Base-by-base conservation (phyloP, 1,140 invertebrate genomes). In the Dinoponera quadriceps region DNA sequence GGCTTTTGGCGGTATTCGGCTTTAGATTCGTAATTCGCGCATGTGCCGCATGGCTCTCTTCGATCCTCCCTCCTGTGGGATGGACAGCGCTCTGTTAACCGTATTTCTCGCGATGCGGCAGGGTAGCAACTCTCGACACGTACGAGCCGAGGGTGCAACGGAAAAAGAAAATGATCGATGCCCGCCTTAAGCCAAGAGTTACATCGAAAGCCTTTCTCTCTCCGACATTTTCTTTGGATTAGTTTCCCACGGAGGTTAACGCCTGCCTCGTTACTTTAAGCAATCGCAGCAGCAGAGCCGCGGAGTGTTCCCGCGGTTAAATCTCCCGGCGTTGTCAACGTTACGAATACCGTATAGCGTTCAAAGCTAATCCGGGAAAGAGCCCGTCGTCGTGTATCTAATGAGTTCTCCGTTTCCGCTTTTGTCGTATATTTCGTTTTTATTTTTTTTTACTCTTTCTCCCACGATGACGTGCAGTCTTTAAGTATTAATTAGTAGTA, bases 131-230 rank as follows among this genome's bases (percentile, higher is more conserved):
- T 80, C 65, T 20, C 51, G 51, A 71, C 75, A 71, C 65, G 65
- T 57, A 68, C 74, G 74, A 66, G 29, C 62, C 48, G 48, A 51
- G 57, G 48, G 60, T 38, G 48, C 29, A 66, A 84, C 57, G 71
- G 22, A 73, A 73, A 81, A 68, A 88, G 80, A 82, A 75, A 85
- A 86, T 90, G 86, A 87, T 84, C 84, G 86, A 89, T 90, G 87
- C 74, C 66, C 69, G 83, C 83, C 84, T 85, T 88, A 85, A 90
- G 88, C 90, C 86, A 87, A 75, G 86, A 82, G 81, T 88, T 92
- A 92, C 91, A 92, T 68, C 77, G 83, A 91, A 92, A 92, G 83
- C 91, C 91, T 92, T 90, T 92, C 74, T 87, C 83, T 88, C 80
- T 68, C 68, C 74, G 54, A 74, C 85, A 80, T 82, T 74, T 85